A percentile compares a stretch with the other conserved stretches of the same genome.
Conservation (phyloP, 2,888 invertebrate species). For the Incurvaria masculella region DNA sequence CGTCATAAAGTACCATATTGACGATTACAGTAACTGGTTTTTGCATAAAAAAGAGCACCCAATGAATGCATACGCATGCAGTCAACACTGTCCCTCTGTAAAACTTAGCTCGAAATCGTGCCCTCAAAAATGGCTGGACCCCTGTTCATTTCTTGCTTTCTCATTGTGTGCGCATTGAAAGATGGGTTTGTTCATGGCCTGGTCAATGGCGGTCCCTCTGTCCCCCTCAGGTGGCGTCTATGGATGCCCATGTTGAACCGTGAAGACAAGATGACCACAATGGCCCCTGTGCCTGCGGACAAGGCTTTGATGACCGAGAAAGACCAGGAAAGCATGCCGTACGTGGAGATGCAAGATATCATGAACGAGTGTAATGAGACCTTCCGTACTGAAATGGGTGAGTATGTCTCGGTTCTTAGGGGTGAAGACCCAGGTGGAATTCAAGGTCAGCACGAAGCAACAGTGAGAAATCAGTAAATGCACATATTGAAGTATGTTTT, state of each 20-base stretch:
- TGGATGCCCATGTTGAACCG: too few relatives aligned
- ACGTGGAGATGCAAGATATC: conserved; percentile 31
- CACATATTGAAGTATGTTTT: not conserved
- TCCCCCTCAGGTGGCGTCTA: too few relatives aligned
- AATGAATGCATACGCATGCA: too few relatives aligned
- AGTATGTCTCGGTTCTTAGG: conserved; percentile 18
- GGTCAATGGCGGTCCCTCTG: too few relatives aligned
- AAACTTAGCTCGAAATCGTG: too few relatives aligned
- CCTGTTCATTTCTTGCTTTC: conserved; percentile 1
- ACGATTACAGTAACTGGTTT: too few relatives aligned
- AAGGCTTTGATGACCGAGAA: conserved; percentile 5
- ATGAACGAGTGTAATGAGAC: conserved; percentile 51
- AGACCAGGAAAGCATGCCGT: conserved; percentile 14
- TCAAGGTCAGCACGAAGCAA: not conserved
- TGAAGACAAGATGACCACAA: not conserved
- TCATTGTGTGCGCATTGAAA: not conserved
- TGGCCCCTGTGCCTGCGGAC: not conserved
- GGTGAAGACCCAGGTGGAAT: too few relatives aligned
- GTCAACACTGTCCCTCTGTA: too few relatives aligned
- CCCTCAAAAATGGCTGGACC: too few relatives aligned
- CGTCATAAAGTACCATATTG: too few relatives aligned
- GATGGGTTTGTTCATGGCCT: too few relatives aligned
- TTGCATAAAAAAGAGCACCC: too few relatives aligned
- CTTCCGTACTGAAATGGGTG: conserved; percentile 51
- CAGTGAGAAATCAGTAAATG: not conserved